Percentiles rank a stretch among this genome's conserved stretches.
These are phyloP conservation scores for Cygnus atratus DNA, from an alignment of 2,113 vertebrate genomes.

Conservation along the genomic window DNA sequence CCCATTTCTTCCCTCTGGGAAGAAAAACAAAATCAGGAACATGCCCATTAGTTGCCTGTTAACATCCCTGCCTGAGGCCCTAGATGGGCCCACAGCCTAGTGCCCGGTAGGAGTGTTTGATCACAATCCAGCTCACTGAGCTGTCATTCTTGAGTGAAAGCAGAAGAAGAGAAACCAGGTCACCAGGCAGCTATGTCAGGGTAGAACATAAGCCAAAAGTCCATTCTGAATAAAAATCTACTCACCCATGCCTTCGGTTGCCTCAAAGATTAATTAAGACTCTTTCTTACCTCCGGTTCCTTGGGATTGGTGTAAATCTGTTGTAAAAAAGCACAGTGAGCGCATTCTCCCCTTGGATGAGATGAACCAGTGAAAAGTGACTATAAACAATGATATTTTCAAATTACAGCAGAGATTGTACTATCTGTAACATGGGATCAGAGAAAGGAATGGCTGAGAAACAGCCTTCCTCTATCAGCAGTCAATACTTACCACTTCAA, in stretches of 20 bases:
- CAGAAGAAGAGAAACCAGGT: conserved; percentile 40
- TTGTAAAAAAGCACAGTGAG: conserved; percentile 70
- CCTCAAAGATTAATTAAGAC: conserved; percentile 55
- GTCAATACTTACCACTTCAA: conserved; percentile 29
- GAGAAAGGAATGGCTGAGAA: conserved; percentile 18
- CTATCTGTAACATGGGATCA: neutral
- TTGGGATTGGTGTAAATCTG: conserved; percentile 79
- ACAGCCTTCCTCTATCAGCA: conserved; percentile 9
- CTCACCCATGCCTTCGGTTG: conserved; percentile 48
- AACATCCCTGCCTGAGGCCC: neutral
- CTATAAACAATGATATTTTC: conserved; percentile 6
- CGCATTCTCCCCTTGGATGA: conserved; percentile 37
- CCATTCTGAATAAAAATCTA: conserved; percentile 52
- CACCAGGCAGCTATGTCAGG: conserved; percentile 33
- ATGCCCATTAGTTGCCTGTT: conserved; percentile 1
- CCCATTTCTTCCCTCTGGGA: neutral
- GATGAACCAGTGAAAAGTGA: conserved; percentile 1
- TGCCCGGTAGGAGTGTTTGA: conserved; percentile 15
- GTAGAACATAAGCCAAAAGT: conserved; percentile 23
- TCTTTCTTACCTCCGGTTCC: conserved; percentile 78
- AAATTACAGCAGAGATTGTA: neutral
- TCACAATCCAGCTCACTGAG: conserved; percentile 40
- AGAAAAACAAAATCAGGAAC: neutral
- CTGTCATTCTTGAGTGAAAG: conserved; percentile 1
- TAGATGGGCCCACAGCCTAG: neutral